These are phyloP conservation scores for Scytalopus superciliaris DNA, from an alignment of 2,113 vertebrate genomes.

Conservation along the genomic window DNA sequence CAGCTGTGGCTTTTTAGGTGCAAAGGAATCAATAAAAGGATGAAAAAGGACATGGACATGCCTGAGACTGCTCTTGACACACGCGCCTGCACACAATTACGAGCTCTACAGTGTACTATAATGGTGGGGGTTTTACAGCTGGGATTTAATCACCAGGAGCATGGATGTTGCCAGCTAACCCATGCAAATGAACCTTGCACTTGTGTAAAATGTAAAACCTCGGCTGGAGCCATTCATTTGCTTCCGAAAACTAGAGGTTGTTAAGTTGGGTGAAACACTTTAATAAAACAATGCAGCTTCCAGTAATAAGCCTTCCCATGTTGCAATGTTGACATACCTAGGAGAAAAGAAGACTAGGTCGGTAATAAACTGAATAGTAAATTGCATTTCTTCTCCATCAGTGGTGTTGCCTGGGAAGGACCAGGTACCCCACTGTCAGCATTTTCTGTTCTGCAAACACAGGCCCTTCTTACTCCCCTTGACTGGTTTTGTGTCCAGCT, in stretches of 20 bases:
- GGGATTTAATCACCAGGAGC: background rate
- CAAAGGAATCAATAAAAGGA: slow-evolving; percentile 48
- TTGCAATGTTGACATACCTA: background rate
- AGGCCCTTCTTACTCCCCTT: background rate
- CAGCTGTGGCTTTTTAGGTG: slow-evolving; percentile 63
- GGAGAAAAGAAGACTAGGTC: background rate
- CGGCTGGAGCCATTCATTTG: background rate
- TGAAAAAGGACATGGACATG: slow-evolving; percentile 19
- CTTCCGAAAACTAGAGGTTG: background rate
- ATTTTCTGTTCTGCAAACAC: background rate
- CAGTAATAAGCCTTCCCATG: background rate
- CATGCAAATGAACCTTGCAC: background rate
- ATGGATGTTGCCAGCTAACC: background rate
- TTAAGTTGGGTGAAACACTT: background rate
- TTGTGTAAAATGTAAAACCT: background rate
- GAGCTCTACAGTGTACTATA: background rate
- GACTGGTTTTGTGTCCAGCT: background rate
- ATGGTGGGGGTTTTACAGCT: background rate
- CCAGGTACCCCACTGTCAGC: background rate
- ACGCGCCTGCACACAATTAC: background rate
- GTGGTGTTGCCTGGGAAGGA: background rate
- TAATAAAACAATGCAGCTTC: background rate
- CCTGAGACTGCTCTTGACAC: slow-evolving; percentile 17
- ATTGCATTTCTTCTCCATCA: background rate
- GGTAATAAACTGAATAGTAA: background rate